These are phyloP conservation scores for Leptonema lineaticorne DNA, from an alignment of 1,140 invertebrate genomes.

Conservation along the genomic window DNA sequence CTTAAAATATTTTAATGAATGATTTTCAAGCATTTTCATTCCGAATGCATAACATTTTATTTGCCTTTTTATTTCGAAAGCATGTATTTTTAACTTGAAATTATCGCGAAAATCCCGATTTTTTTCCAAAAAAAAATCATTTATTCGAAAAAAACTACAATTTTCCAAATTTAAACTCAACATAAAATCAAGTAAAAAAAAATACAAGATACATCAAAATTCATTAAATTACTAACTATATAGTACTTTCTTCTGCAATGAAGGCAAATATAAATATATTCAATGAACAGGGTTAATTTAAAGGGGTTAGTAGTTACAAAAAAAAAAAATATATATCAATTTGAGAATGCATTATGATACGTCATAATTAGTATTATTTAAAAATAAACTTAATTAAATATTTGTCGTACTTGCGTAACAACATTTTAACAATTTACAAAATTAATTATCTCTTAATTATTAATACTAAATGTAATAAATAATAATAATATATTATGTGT, in stretches of 20 bases:
- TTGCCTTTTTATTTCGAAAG: not conserved
- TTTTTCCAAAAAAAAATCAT: not conserved
- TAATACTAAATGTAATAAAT: not conserved
- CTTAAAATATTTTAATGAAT: not conserved
- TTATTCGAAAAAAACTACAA: too few relatives aligned
- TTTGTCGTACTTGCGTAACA: too few relatives aligned
- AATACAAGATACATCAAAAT: not conserved
- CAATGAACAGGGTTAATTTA: too few relatives aligned
- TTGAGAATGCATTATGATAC: not conserved
- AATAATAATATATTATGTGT: not conserved
- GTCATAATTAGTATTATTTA: not conserved
- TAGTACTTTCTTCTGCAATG: constrained; percentile 18
- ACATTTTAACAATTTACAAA: too few relatives aligned
- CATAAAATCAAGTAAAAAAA: too few relatives aligned
- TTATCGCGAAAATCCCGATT: not conserved
- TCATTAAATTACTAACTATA: constrained; percentile 2
- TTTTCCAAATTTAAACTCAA: not conserved
- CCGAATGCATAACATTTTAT: not conserved
- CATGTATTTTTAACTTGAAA: not conserved
- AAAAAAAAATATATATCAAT: not conserved
- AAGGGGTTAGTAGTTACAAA: not conserved
- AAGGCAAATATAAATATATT: not conserved
- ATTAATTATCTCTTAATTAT: not conserved
- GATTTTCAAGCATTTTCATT: not conserved
- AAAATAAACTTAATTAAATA: not conserved